Evolutionary conservation across 30 jellyfish, hydroid and myxozoan genomes (phyloP).

Genomic region (Mastigias papua): DNA sequence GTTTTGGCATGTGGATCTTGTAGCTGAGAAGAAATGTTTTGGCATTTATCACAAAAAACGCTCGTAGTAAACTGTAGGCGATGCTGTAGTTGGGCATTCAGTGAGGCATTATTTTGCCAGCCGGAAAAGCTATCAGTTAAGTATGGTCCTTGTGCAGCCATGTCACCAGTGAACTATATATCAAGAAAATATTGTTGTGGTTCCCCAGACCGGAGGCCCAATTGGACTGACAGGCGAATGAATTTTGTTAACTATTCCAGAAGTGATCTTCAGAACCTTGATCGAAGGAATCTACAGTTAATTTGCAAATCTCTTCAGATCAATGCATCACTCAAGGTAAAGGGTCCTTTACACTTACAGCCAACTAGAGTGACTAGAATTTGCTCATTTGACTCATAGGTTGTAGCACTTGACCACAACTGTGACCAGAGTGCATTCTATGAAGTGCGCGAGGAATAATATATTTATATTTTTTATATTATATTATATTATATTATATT

Average conservation of each 20-base stretch:
- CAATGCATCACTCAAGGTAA: slow-evolving; percentile 40
- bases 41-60: background rate
- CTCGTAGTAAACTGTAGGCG: background rate
- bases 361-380: too few species aligned
- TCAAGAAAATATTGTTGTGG: background rate
- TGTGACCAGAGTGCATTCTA: too few species aligned
- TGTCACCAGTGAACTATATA: background rate
- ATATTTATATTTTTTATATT: too few species aligned
- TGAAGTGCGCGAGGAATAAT: too few species aligned
- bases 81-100: background rate
- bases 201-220: background rate
- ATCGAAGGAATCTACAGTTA: slow-evolving; percentile 44
- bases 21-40: background rate
- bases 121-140: background rate
- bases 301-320: slow-evolving; percentile 54
- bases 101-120: background rate
- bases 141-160: background rate
- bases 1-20: background rate
- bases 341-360: too few species aligned
- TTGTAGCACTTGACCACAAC: too few species aligned
- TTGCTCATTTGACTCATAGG: too few species aligned
- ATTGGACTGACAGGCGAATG: slow-evolving; percentile 3
- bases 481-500: too few species aligned
- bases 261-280: slow-evolving; percentile 13
- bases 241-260: slow-evolving; percentile 2